Percentiles rank a stretch among this genome's conserved stretches.
Conservation (phyloP, 2,888 invertebrate genomes). For the Notodonta dromedarius region DNA sequence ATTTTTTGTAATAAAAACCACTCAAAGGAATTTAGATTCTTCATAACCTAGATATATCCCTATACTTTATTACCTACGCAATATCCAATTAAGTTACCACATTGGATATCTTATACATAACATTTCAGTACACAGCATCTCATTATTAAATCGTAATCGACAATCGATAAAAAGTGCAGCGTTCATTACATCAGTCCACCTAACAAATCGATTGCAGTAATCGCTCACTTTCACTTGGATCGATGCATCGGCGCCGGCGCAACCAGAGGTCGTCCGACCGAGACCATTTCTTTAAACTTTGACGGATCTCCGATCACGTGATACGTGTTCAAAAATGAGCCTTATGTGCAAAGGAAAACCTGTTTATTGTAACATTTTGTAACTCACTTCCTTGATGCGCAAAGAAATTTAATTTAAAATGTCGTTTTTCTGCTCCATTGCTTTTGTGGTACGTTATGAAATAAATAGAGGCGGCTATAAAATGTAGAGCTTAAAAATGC, state of each 20-base stretch:
- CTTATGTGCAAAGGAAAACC: slow-evolving; percentile 18
- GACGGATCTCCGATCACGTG: slow-evolving; percentile 26
- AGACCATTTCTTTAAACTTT: slow-evolving; percentile 50
- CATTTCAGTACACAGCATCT: slow-evolving; percentile 29
- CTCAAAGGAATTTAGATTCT: neutral
- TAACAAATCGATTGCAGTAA: slow-evolving; percentile 75
- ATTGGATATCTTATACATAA: slow-evolving; percentile 4
- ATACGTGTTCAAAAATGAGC: slow-evolving; percentile 27
- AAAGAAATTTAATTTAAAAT: slow-evolving; percentile 5
- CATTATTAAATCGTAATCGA: slow-evolving; percentile 51
- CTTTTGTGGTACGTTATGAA: slow-evolving; percentile 6
- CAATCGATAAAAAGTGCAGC: slow-evolving; percentile 66
- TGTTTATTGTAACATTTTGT: slow-evolving; percentile 9
- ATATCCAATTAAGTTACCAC: slow-evolving; percentile 6
- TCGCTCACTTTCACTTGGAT: slow-evolving; percentile 72
- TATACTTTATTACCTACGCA: slow-evolving; percentile 1
- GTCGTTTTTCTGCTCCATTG: slow-evolving; percentile 4
- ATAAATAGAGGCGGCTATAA: slow-evolving; percentile 3
- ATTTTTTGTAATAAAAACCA: neutral
- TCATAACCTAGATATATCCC: neutral
- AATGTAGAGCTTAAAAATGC: slow-evolving; percentile 1
- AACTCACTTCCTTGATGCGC: slow-evolving; percentile 3
- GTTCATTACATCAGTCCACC: slow-evolving; percentile 72
- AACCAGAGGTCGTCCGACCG: slow-evolving; percentile 58
- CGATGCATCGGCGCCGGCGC: slow-evolving; percentile 58